Evolutionary conservation across 2,113 vertebrate genomes (phyloP), one percentile per base, ranked within the genome.

Genomic region (human (Homo sapiens)): DNA sequence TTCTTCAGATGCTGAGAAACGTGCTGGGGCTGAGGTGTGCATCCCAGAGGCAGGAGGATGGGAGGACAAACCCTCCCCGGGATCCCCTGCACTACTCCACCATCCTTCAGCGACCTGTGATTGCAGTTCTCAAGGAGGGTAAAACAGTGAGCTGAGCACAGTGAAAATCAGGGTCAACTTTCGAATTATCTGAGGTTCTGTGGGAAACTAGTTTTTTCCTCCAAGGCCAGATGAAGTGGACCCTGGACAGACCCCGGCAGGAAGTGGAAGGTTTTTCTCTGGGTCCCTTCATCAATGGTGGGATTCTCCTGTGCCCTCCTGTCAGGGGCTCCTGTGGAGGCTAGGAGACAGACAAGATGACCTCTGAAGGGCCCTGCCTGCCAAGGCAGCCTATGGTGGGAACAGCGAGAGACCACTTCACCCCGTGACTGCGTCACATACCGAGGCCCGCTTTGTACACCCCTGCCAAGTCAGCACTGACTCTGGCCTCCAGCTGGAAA

Each of bases 11-110:
- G 57, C 83, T 40, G 61, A 52, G 66, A 50, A 9, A 17, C 0
- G 3, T n/a, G 48, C 66, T 55, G 40, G 1, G 18, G 55, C 3
- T 8, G 0, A 3, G 23, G 1, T 0, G 3, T 32, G 12, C 17
- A 22, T 52, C 52, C 14, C 25, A 17, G 22, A 78, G 57, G 48
- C 59, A 14, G 13, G 27, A 43, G 61, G 45, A 4, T 5, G n/a
- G 40, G 79, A 38, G 55, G 61, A 17, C 59, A 27, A 22, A 16
- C 22, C 55, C 20, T 20, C 0, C 10, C 35, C 1, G 23, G 27
- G 57, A 7, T 68, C 59, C 27, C 10, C 52, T 6, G 7, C 18
- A 20, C 52, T 55, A 55, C 18, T 55, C 18, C 52, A 55, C 52
- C 9, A 2, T 45, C 68, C 75, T 61, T 70, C 14, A 1, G 6